A percentile compares a stretch with the other conserved stretches of the same genome.
These are phyloP conservation scores for Spinibarbus caldwelli DNA, from an alignment of 2,797 vertebrate genomes.

Conservation along the genomic window DNA sequence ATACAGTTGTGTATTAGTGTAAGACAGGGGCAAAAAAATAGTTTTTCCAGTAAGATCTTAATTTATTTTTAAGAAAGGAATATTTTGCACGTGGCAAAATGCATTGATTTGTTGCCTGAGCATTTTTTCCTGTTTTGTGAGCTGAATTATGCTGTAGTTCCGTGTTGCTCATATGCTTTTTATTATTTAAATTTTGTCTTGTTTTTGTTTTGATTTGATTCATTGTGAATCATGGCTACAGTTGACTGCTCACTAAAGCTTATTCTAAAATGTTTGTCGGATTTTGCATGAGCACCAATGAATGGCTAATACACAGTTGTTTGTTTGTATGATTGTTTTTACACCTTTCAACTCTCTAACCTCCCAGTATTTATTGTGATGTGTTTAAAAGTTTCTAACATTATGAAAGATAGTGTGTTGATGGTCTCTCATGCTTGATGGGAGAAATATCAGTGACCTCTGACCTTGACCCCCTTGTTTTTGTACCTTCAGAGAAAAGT, in stretches of 20 bases:
- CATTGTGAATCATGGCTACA: slow-evolving; percentile 21
- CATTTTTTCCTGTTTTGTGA: neutral
- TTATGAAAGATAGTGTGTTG: neutral
- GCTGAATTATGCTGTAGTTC: neutral
- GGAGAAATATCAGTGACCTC: slow-evolving; percentile 47
- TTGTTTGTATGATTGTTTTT: slow-evolving; percentile 4
- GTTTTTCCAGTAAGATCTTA: too few relatives aligned
- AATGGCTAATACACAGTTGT: slow-evolving; percentile 20
- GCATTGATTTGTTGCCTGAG: slow-evolving; percentile 3
- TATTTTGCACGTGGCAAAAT: too few relatives aligned
- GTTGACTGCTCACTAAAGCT: slow-evolving; percentile 14
- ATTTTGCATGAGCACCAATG: slow-evolving; percentile 43
- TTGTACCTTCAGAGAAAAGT: slow-evolving; percentile 89
- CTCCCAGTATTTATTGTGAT: slow-evolving; percentile 5
- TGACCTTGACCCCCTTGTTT: slow-evolving; percentile 48
- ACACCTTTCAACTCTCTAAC: slow-evolving; percentile 6
- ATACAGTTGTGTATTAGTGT: neutral
- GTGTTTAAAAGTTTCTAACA: neutral
- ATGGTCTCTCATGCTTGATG: neutral
- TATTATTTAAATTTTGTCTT: slow-evolving; percentile 2
- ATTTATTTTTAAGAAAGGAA: too few relatives aligned
- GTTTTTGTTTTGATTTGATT: slow-evolving; percentile 41
- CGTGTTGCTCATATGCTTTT: slow-evolving; percentile 29
- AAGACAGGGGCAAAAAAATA: too few relatives aligned
- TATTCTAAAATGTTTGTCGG: slow-evolving; percentile 20